phyloP scores from a whole-genome alignment of 1,140 invertebrate genomes.

The Paralvinella palmiformis region DNA sequence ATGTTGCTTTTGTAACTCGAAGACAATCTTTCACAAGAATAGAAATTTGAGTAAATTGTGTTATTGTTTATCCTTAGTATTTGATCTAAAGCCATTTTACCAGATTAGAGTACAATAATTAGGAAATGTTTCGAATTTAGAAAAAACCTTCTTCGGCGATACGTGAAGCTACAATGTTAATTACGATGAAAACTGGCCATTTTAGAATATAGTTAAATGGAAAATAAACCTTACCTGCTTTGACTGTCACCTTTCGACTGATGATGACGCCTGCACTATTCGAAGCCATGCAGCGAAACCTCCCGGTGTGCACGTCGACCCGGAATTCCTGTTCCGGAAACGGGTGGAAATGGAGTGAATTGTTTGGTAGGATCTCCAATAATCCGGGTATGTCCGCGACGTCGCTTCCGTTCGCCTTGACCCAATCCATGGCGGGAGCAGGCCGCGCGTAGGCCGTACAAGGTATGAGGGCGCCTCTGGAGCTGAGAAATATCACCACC shows the following conservation, averaged over 20 bases:
- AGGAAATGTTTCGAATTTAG: too few species aligned
- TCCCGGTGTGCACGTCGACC: background rate
- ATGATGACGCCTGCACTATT: background rate
- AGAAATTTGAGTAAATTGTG: too few species aligned
- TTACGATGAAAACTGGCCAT: too few species aligned
- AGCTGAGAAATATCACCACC: conserved; percentile 66
- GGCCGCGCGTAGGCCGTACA: conserved; percentile 86
- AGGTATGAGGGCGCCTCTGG: conserved; percentile 84
- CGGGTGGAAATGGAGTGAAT: background rate
- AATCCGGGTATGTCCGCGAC: background rate
- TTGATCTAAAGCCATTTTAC: too few species aligned
- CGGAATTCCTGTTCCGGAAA: background rate
- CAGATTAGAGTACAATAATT: too few species aligned
- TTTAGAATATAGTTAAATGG: too few species aligned
- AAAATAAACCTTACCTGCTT: too few species aligned
- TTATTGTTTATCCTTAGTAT: too few species aligned
- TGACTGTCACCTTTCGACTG: background rate
- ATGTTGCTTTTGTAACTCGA: too few species aligned
- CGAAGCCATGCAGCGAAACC: background rate
- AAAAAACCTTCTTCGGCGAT: too few species aligned
- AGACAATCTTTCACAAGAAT: too few species aligned
- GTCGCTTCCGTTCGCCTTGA: conserved; percentile 40
- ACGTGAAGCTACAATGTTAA: too few species aligned
- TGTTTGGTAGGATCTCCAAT: background rate
- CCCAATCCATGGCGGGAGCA: conserved; percentile 86